Evolutionary conservation across 2,797 vertebrate genomes (phyloP).

Genomic region (Oceanodroma leucorhoa): DNA sequence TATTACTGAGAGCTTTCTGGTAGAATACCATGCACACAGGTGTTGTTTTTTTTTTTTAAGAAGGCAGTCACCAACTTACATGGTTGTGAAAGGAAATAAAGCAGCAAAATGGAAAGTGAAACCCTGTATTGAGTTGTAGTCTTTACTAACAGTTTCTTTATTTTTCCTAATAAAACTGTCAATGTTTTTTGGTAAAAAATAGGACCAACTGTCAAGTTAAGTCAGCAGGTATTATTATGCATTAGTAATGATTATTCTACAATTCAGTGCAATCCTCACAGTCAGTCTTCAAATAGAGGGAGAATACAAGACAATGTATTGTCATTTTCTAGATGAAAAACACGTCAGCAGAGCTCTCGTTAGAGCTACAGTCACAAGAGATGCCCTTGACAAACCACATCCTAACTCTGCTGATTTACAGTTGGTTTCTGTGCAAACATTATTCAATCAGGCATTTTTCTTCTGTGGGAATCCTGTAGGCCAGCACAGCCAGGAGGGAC

Average conservation of each 20-base stretch:
- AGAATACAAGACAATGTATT: not conserved
- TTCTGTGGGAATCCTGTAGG: not conserved
- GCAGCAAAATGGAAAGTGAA: not conserved
- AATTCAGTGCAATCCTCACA: constrained; percentile 1
- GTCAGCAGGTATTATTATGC: constrained; percentile 36
- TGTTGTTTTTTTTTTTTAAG: not conserved
- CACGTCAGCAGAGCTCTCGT: not conserved
- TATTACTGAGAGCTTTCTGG: not conserved
- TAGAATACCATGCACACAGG: not conserved
- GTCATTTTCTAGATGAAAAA: constrained; percentile 2
- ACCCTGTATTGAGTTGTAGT: not conserved
- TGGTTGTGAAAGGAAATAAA: not conserved
- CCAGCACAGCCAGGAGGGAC: not conserved
- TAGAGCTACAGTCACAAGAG: not conserved
- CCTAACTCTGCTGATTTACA: not conserved
- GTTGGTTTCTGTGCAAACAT: not conserved
- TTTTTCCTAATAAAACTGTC: constrained; percentile 59
- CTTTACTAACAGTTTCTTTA: not conserved
- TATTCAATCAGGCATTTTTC: not conserved
- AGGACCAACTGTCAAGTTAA: not conserved
- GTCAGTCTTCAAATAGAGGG: not conserved
- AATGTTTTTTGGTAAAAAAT: not conserved
- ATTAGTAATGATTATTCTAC: constrained; percentile 44
- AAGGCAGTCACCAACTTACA: not conserved
- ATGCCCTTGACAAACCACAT: not conserved